Percentiles rank a stretch among this genome's conserved stretches.
These are phyloP conservation scores for Mungos mungo DNA, from an alignment of 2,113 vertebrate genomes.

Conservation along the genomic window DNA sequence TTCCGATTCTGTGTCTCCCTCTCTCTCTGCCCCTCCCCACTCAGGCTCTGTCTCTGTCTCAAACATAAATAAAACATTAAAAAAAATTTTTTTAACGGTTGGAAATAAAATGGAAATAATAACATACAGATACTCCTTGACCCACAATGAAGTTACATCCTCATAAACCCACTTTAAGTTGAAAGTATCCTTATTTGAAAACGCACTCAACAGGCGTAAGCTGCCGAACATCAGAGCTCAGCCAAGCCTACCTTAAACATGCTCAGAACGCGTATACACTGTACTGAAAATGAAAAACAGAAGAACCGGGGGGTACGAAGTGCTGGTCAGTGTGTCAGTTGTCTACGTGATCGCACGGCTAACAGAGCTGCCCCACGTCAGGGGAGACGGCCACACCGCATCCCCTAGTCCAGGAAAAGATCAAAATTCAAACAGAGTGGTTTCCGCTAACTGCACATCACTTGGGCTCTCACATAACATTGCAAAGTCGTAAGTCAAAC, in stretches of 20 bases:
- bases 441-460: background rate
- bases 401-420: background rate
- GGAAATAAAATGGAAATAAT: background rate
- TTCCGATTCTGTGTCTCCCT: no score
- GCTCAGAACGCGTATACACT: background rate
- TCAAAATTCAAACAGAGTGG: background rate
- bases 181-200: background rate
- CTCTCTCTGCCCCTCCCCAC: no score
- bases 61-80: no score
- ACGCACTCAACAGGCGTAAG: no score
- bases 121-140: background rate
- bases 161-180: background rate
- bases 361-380: background rate
- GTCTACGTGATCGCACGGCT: background rate
- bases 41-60: no score
- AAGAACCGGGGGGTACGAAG: background rate
- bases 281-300: background rate
- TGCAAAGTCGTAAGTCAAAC: background rate
- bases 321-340: background rate
- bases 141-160: background rate
- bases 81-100: no score
- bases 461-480: background rate
- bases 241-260: background rate
- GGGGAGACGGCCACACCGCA: no score
- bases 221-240: background rate